Evolutionary conservation across 1,140 invertebrate species (phyloP), one percentile per base, ranked within the genome.

Genomic region (Eufriesea mexicana): DNA sequence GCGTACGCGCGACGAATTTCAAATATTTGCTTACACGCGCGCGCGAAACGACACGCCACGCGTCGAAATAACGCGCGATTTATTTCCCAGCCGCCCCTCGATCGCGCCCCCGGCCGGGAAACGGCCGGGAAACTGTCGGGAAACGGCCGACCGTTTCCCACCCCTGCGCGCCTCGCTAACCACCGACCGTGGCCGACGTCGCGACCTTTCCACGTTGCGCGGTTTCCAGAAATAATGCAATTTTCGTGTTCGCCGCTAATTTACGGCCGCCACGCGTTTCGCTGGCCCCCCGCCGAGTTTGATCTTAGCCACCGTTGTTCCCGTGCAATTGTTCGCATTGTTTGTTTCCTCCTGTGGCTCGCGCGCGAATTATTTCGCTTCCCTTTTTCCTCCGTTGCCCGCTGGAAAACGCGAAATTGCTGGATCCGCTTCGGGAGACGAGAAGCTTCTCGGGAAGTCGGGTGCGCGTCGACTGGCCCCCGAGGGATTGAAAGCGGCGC

Each of bases 191-290:
- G 51, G 70, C 23, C 66, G 59, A 10, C 62, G 71, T 76, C 79
- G 55, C 51, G 54, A 73, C 66, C 78, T 62, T 77, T 62, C 35
- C 55, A 51, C 74, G n/a, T 47, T 25, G 14, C 47, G 23, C 62
- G 45, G 73, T 79, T 74, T 66, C 57, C 74, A 61, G 73, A 85
- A 85, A 72, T 85, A 85, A 85, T 82, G 79, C 84, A 64, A 85
- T 83, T 83, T 83, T 76, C 84, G 64, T 76, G 64, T 84, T 76
- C 61, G 10, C 42, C 28, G 54, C 62, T 67, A 82, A 82, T 82
- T 82, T 82, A 76, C 73, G 73, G 28, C 9, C 35, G 42, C 62
- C 25, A 51, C 77, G 67, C 45, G 78, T 72, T 54, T n/a, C 51
- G 6, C 57, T 42, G 25, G n/a, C 57, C 16, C 23, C 23, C 47